A percentile compares a stretch with the other conserved stretches of the same genome.
phyloP scores from a whole-genome alignment of 2,888 invertebrate species.

The Lasioglossum pauxillum region DNA sequence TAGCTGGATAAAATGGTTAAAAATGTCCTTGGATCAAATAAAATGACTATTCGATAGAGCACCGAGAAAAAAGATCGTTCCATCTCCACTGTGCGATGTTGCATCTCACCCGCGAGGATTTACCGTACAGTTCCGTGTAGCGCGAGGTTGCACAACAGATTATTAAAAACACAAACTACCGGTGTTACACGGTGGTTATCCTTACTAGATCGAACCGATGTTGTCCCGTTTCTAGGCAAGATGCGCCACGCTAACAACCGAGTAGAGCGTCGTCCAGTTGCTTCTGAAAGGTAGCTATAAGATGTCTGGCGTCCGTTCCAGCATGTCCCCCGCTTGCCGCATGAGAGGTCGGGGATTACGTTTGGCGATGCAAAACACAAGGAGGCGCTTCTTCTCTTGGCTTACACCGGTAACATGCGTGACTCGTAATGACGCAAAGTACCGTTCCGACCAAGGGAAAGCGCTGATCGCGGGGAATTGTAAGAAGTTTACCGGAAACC shows the following conservation, averaged over 20 bases:
- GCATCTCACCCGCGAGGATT: neutral
- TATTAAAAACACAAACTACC: neutral
- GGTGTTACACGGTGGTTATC: neutral
- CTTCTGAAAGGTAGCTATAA: neutral
- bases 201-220: neutral
- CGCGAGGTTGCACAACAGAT: neutral
- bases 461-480: slow-evolving; percentile 38
- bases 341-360: slow-evolving; percentile 7
- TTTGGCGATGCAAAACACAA: neutral
- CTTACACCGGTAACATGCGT: slow-evolving; percentile 15
- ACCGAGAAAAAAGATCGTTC: no score
- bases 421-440: slow-evolving; percentile 29
- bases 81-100: no score
- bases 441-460: slow-evolving; percentile 52
- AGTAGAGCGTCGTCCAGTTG: neutral
- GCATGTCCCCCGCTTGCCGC: neutral
- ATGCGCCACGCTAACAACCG: neutral
- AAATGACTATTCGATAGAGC: no score
- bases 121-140: neutral
- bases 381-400: neutral
- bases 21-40: no score
- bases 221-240: neutral
- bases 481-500: slow-evolving; percentile 45
- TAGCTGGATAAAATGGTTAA: no score
- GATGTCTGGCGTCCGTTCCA: neutral